These are phyloP conservation scores for Myotis daubentonii DNA, from an alignment of 2,797 vertebrate genomes.

Conservation along the genomic window DNA sequence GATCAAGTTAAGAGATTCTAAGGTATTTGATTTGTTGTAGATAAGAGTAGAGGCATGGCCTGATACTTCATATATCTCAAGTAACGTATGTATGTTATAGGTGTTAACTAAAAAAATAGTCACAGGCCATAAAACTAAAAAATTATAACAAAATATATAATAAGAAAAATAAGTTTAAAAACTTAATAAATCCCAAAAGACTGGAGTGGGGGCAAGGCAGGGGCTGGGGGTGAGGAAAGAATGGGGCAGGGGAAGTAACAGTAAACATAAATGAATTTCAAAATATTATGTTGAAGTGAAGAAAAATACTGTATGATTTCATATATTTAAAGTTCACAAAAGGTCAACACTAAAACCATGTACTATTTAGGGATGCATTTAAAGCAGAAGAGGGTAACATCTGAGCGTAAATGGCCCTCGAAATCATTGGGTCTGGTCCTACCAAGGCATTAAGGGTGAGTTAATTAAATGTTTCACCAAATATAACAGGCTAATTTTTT, in stretches of 20 bases:
- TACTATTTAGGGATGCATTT: neutral
- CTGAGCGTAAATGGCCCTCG: no score
- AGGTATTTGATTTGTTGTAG: neutral
- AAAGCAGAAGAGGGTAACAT: neutral
- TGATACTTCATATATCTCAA: neutral
- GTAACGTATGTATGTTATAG: neutral
- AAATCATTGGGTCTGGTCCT: no score
- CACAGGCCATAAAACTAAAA: neutral
- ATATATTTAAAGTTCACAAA: neutral
- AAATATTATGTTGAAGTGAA: neutral
- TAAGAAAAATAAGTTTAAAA: neutral
- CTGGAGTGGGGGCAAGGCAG: neutral
- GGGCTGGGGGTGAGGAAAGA: fast-evolving
- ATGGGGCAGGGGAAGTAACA: neutral
- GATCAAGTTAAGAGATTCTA: neutral
- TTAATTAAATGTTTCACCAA: no score
- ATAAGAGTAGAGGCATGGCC: neutral
- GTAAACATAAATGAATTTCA: neutral
- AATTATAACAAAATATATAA: neutral
- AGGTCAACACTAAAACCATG: neutral
- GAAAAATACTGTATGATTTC: neutral
- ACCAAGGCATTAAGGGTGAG: no score
- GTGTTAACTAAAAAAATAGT: neutral
- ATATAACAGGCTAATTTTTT: no score
- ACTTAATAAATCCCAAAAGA: neutral